A percentile compares a stretch with the other conserved stretches of the same genome.
Conservation (phyloP, 2,113 vertebrate genomes). For the Pogona vitticeps region DNA sequence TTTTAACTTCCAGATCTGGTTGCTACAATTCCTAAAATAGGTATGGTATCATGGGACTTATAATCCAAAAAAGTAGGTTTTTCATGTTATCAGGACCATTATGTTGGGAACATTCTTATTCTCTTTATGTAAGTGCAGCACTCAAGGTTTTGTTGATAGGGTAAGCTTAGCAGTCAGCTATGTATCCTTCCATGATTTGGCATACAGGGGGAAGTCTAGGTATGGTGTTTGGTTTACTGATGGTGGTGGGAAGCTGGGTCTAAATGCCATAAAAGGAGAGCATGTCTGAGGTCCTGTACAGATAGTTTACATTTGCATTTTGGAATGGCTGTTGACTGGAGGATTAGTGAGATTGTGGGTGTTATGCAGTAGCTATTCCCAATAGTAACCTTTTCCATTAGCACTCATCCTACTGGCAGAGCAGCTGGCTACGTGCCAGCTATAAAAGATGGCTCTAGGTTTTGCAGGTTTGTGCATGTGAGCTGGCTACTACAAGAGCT, state of each 20-base stretch:
- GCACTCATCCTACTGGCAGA: neutral
- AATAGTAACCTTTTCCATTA: conserved; percentile 17
- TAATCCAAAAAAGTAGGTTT: neutral
- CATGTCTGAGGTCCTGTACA: neutral
- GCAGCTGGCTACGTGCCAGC: neutral
- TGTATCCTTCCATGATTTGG: neutral
- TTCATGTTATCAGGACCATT: neutral
- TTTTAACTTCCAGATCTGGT: neutral
- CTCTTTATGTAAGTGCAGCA: neutral
- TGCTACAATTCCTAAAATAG: neutral
- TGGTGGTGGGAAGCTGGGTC: neutral
- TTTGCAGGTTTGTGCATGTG: neutral
- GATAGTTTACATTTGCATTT: neutral
- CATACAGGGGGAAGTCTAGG: conserved; percentile 8
- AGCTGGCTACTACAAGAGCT: neutral
- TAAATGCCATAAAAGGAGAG: conserved; percentile 11
- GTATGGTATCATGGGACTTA: neutral
- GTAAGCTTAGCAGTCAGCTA: conserved; percentile 11
- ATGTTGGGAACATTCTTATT: neutral
- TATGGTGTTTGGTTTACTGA: neutral
- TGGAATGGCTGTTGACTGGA: conserved; percentile 5
- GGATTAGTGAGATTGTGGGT: neutral
- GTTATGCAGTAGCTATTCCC: neutral
- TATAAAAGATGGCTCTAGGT: neutral
- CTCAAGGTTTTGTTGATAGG: neutral